Conservation (phyloP, 37 sponge, comb jelly and placozoan genomes). For the Halichondria panicea region DNA sequence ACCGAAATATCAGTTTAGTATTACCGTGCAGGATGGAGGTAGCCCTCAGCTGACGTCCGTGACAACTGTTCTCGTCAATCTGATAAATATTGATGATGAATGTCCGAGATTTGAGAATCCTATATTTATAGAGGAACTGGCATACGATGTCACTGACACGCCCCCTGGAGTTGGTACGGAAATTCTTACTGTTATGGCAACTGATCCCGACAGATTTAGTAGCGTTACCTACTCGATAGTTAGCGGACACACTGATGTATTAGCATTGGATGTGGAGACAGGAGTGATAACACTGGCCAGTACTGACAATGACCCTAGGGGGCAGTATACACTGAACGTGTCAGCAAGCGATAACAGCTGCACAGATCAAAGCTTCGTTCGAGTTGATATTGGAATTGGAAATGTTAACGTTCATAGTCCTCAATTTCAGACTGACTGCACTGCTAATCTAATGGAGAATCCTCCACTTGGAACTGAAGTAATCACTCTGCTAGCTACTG, state of each 20-base stretch:
- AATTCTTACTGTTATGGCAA: conserved; percentile 26
- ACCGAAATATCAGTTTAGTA: conserved; percentile 15
- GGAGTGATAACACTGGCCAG: conserved; percentile 35
- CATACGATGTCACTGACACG: background rate
- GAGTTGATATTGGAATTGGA: conserved; percentile 46
- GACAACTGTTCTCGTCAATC: conserved; percentile 18
- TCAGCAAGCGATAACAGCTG: conserved; percentile 52
- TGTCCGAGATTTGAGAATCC: conserved; percentile 54
- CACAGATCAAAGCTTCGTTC: conserved; percentile 3
- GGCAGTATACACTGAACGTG: conserved; percentile 39
- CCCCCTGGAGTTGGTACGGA: background rate
- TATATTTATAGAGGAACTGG: conserved; percentile 5
- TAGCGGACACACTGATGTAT: background rate
- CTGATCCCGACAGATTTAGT: conserved; percentile 56
- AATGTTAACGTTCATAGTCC: conserved; percentile 37
- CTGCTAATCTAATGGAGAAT: conserved; percentile 40
- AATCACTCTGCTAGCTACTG: conserved; percentile 36
- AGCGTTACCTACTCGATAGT: conserved; percentile 23
- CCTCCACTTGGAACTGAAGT: conserved; percentile 43
- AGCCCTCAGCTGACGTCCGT: conserved; percentile 18
- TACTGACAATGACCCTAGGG: background rate
- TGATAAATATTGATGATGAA: conserved; percentile 58
- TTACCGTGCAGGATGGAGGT: conserved; percentile 64
- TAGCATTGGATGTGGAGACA: conserved; percentile 10
- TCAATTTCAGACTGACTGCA: conserved; percentile 8